These are phyloP conservation scores for Rhincodon typus DNA, from an alignment of 2,797 vertebrate genomes.

Conservation along the genomic window DNA sequence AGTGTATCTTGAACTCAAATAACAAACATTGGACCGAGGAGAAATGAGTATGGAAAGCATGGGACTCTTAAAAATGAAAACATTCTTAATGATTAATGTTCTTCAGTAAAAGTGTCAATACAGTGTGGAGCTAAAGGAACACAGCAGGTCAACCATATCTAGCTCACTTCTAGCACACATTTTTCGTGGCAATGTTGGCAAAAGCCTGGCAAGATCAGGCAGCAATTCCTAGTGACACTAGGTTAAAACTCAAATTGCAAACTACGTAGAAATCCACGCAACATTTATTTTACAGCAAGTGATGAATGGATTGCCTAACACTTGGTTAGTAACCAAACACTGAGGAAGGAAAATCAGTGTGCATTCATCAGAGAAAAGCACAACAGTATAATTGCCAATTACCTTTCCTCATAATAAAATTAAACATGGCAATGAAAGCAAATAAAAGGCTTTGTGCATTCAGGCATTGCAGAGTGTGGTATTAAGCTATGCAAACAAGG, in stretches of 20 bases:
- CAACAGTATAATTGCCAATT: background rate
- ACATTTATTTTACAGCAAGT: background rate
- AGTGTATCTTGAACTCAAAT: background rate
- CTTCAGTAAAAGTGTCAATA: too few relatives aligned
- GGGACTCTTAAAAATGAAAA: background rate
- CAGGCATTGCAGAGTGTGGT: background rate
- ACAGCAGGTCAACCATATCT: background rate
- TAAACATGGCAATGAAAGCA: background rate
- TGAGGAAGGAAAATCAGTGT: background rate
- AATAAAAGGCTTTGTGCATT: background rate
- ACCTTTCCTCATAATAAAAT: background rate
- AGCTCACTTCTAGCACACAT: background rate
- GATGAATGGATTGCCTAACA: background rate
- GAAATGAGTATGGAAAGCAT: background rate
- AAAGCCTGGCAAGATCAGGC: background rate
- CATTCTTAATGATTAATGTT: too few relatives aligned
- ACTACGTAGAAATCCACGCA: background rate
- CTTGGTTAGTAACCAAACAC: background rate
- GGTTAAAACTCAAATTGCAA: background rate
- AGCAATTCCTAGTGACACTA: background rate
- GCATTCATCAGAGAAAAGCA: background rate
- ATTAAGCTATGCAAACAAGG: background rate
- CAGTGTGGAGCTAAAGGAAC: too few relatives aligned
- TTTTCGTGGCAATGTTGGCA: background rate
- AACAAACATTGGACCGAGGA: background rate